phyloP scores from a whole-genome alignment of 2,888 invertebrate species.

The Boloria selene region DNA sequence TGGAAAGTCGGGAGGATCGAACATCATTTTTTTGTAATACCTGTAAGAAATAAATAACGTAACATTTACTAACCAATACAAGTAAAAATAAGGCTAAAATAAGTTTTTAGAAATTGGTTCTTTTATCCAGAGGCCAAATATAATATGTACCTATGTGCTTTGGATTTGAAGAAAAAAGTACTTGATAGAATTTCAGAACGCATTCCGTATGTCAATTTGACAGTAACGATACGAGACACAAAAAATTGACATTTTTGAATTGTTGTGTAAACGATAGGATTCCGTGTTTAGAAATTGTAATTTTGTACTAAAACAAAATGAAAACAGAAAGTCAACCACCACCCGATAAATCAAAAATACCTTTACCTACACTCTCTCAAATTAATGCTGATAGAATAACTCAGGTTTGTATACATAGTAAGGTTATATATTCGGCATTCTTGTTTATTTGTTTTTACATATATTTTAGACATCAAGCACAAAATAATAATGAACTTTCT shows the following conservation, averaged over 20 bases:
- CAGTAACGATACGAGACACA: conserved; percentile 14
- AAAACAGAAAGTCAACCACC: conserved; percentile 59
- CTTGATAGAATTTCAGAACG: not conserved
- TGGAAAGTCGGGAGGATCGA: conserved; percentile 75
- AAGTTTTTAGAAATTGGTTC: too few relatives aligned
- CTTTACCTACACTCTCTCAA: conserved; percentile 92
- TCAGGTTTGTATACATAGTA: conserved; percentile 82
- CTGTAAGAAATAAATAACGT: conserved; percentile 34
- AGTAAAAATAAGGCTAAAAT: too few relatives aligned
- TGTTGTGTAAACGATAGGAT: conserved; percentile 39
- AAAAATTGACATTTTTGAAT: conserved; percentile 24
- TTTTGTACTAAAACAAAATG: conserved; percentile 51
- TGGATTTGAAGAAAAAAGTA: not conserved
- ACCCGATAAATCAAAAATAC: conserved; percentile 76
- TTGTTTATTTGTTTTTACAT: conserved; percentile 15
- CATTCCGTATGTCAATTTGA: conserved; percentile 22
- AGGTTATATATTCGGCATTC: conserved; percentile 50
- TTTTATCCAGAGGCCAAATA: too few relatives aligned
- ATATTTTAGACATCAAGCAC: not conserved
- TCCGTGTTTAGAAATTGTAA: conserved; percentile 21
- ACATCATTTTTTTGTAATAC: conserved; percentile 62
- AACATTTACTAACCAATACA: too few relatives aligned
- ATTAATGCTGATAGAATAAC: conserved; percentile 95
- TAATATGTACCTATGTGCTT: too few relatives aligned
- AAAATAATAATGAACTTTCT: not conserved